Evolutionary conservation across 2,888 invertebrate species (phyloP), one percentile per base, ranked within the genome.

Genomic region (Tenthredo notha): DNA sequence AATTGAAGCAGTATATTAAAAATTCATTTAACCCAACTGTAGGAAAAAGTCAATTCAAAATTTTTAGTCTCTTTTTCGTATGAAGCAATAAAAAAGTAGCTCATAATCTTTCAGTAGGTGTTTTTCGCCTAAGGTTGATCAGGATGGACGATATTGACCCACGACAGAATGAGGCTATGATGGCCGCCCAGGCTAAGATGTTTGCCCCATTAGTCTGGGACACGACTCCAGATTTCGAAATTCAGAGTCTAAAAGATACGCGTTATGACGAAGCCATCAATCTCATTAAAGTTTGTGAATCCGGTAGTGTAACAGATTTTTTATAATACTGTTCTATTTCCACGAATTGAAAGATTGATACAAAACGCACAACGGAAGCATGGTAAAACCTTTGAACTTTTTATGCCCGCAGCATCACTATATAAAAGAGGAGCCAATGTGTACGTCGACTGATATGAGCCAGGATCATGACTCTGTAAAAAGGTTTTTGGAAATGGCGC

Each of bases 371-470:
- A 47, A 47, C 50, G n/a, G 40, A 12, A 5, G 21, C 40, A 2
- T 43, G n/a, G 21, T 43, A 21, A 6, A 43, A 21, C 12, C 40
- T 43, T 70, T 43, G 72, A 74, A 43, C 77, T 50, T 18, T 54
- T 77, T 54, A 9, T n/a, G 33, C 40, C 70, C 54, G 47, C 86
- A 92, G 92, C 90, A 88, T 86, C 91, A 92, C 78, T 91, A 86
- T 83, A 89, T 92, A 47, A 86, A 86, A 43, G 89, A 90, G 18
- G 92, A 92, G 1, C 90, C 92, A 0, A 90, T 91, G 90, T 92
- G 91, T 84, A 88, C 86, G 67, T 87, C 92, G 1, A 80, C 86
- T 10, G 85, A 86, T n/a, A 74, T 92, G 10, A 74, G 86, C 7
- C n/a, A 87, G 4, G 92, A 92, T 61, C 37, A 40, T 1, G 74